Base-by-base conservation (phyloP, 2,888 invertebrate species). In the Hermaeophaga mercurialis region DNA sequence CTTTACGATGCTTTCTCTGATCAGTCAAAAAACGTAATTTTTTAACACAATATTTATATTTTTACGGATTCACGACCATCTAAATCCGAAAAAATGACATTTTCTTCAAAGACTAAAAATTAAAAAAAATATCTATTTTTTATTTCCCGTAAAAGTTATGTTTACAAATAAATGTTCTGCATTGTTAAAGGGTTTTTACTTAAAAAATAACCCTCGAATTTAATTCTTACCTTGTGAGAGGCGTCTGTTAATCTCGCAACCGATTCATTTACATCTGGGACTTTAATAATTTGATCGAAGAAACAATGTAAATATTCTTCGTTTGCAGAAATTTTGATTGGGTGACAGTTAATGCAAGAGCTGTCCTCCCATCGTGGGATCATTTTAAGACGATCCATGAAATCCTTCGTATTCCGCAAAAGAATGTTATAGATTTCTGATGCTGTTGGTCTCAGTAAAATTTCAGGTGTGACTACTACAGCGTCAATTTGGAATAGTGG, bases 341-440 rank as follows among this genome's bases (percentile, higher is more conserved):
- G 85, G 1, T 84, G 81, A 58, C 90, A 90, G 31, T 86, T 83
- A 0, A 91, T 71, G 69, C 94, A 95, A 0, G 90, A 89, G 8
- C 86, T 86, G 66, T 85, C 81, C 89, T 91, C 89, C 95, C 95
- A 96, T 6, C 95, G 85, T 0, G 89, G 84, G 70, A 95, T 91
- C 0, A 81, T 76, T 66, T 88, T 89, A 4, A 92, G 74, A 58
- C 89, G 85, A 60, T 88, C 87, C 1, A 94, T 78, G 69, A 91
- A 88, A 73, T 93, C 90, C 67, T 88, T 86, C 11, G 89, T 82
- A 65, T 87, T 85, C 65, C 86, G 85, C 9, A 90, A 79, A 11
- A 93, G 83, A 19, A 90, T 86, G 61, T 88, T 90, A 73, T 89
- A 89, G 26, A 93, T 83, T 73, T 95, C 93, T 3, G 84, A 79